These are phyloP conservation scores for Lasioglossum morio DNA, from an alignment of 2,888 invertebrate species.

Conservation along the genomic window DNA sequence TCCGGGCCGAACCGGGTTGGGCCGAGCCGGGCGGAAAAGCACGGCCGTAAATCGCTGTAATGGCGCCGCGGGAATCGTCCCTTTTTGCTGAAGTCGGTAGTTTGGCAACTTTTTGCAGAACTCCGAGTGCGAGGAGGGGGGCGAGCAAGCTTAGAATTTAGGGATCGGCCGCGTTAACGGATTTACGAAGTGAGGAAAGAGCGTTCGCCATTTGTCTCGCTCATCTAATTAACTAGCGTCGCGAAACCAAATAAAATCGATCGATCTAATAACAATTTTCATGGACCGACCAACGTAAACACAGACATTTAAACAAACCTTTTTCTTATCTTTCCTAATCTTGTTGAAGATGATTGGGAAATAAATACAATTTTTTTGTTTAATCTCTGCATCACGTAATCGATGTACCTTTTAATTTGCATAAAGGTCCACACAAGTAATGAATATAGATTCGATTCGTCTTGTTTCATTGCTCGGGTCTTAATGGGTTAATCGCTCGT, in stretches of 20 bases:
- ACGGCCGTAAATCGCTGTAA: slow-evolving; percentile 59
- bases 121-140: slow-evolving; percentile 14
- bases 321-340: too few species aligned
- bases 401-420: not conserved
- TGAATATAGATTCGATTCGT: not conserved
- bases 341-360: not conserved
- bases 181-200: slow-evolving; percentile 64
- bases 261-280: slow-evolving; percentile 42
- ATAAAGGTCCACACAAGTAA: not conserved
- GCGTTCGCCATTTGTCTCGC: slow-evolving; percentile 56
- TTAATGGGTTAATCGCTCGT: slow-evolving; percentile 13
- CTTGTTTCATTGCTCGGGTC: not conserved
- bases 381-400: not conserved
- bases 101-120: slow-evolving; percentile 49
- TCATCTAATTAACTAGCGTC: slow-evolving; percentile 53
- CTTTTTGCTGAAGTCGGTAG: slow-evolving; percentile 41
- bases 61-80: slow-evolving; percentile 40
- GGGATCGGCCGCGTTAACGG: slow-evolving; percentile 38
- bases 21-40: slow-evolving; percentile 38
- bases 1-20: not conserved
- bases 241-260: slow-evolving; percentile 15
- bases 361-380: not conserved
- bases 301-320: not conserved
- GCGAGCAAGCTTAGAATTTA: slow-evolving; percentile 33
- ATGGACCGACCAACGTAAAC: not conserved